A percentile compares a stretch with the other conserved stretches of the same genome.
Conservation (phyloP, 2,113 vertebrate genomes). For the Erythrolamprus reginae region DNA sequence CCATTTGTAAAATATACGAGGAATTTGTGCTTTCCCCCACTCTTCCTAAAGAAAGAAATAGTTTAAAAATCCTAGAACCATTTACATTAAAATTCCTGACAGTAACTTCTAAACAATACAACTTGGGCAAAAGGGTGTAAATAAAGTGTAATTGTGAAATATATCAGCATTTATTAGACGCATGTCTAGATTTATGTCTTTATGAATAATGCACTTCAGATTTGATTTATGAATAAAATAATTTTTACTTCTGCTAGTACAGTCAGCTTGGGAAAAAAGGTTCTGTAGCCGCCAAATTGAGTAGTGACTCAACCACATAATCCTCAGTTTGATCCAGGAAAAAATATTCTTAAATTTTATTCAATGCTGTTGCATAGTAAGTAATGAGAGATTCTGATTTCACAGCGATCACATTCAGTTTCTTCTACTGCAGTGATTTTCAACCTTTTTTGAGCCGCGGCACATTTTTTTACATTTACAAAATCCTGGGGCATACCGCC, state of each 20-base stretch:
- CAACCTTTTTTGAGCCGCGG: too few species aligned
- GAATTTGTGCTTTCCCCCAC: neutral
- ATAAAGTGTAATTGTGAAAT: neutral
- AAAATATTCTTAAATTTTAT: neutral
- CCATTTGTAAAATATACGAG: neutral
- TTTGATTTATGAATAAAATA: neutral
- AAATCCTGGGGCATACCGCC: too few species aligned
- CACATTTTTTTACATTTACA: too few species aligned
- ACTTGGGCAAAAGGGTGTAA: neutral
- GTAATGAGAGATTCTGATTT: neutral
- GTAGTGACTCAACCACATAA: neutral
- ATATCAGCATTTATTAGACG: neutral
- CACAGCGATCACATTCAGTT: neutral
- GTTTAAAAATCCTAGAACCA: neutral
- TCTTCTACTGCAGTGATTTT: neutral
- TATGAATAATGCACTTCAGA: neutral
- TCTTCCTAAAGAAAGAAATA: neutral
- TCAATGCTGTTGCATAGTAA: neutral
- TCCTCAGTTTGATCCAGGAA: neutral
- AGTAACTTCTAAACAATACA: neutral
- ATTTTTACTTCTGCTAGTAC: neutral
- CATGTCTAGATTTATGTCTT: neutral
- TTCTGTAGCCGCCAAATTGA: neutral
- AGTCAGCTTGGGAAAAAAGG: neutral
- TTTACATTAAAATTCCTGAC: neutral